These are phyloP conservation scores for Ecliptopera silaceata DNA, from an alignment of 2,888 invertebrate genomes.

Conservation along the genomic window DNA sequence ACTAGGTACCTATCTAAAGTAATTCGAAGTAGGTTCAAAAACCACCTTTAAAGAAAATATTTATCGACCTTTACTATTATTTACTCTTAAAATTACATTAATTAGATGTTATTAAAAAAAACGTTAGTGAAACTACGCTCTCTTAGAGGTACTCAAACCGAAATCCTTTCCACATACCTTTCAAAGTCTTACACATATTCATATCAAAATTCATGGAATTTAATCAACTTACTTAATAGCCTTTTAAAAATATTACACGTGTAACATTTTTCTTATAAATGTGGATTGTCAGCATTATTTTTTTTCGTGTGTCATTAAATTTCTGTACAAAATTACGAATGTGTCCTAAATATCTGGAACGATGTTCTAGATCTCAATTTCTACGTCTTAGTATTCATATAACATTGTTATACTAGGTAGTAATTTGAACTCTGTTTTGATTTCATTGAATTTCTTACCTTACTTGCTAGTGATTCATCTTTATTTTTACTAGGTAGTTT, in stretches of 20 bases:
- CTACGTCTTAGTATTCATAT: background rate
- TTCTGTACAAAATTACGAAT: background rate
- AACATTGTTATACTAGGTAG: background rate
- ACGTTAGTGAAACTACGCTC: too few species aligned
- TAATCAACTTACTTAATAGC: background rate
- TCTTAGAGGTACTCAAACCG: too few species aligned
- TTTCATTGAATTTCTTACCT: background rate
- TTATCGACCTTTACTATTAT: too few species aligned
- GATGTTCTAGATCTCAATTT: constrained; percentile 11
- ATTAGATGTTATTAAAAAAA: too few species aligned
- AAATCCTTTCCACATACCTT: too few species aligned
- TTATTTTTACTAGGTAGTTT: background rate
- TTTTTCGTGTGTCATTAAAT: constrained; percentile 3
- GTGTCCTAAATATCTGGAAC: constrained; percentile 14
- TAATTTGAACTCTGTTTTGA: constrained; percentile 15
- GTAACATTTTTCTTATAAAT: background rate
- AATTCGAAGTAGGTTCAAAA: background rate
- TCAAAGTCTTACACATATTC: too few species aligned
- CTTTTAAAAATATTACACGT: background rate
- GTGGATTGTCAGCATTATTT: constrained; percentile 5
- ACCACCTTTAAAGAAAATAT: too few species aligned
- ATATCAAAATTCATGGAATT: too few species aligned
- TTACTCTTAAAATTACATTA: too few species aligned
- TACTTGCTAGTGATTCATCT: background rate
- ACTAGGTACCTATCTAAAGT: background rate